phyloP scores from a whole-genome alignment of 2,888 invertebrate genomes.

The Lithosia quadra region DNA sequence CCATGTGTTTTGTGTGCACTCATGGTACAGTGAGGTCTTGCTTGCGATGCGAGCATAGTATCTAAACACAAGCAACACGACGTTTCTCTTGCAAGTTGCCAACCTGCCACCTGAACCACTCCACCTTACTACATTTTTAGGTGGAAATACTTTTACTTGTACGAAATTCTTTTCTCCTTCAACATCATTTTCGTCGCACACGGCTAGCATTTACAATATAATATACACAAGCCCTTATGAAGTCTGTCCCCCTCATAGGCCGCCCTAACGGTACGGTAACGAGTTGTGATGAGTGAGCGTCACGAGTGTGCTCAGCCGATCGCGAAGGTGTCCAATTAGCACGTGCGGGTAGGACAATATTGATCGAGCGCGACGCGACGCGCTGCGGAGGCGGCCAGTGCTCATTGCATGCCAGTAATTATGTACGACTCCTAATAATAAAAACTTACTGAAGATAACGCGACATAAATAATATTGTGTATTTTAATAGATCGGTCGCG shows the following conservation, averaged over 20 bases:
- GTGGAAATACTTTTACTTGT: background rate
- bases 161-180: background rate
- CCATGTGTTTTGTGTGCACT: background rate
- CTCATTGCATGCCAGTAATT: no score
- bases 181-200: background rate
- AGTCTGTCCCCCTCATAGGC: background rate
- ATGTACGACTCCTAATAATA: background rate
- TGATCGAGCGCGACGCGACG: slow-evolving; percentile 19
- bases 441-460: no score
- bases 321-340: slow-evolving; percentile 18
- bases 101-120: background rate
- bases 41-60: no score
- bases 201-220: background rate
- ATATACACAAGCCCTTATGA: background rate
- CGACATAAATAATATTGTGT: no score
- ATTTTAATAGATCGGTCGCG: no score
- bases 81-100: no score
- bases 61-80: no score
- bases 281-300: background rate
- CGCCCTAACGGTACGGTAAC: background rate
- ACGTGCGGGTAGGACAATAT: slow-evolving; percentile 26
- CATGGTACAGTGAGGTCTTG: no score
- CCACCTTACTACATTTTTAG: background rate
- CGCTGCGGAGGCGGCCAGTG: background rate
- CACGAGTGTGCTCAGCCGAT: slow-evolving; percentile 4